Base-by-base conservation (phyloP, 2,113 vertebrate genomes). In the Cynoglossus semilaevis region DNA sequence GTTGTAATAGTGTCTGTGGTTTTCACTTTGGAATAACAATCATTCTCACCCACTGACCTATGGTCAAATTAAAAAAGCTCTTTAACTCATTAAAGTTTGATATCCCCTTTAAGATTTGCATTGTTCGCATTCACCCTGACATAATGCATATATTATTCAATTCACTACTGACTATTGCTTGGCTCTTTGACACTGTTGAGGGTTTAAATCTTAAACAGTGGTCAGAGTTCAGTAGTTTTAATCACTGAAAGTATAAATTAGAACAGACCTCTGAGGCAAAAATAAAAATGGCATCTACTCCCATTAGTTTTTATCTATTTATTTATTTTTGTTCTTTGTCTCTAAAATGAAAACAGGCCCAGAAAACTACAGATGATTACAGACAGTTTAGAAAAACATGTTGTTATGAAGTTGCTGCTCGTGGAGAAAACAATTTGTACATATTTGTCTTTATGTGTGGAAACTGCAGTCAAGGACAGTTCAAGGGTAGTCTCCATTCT, bases 401-500 rank as follows among this genome's bases (percentile, higher is more conserved):
- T 50, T 42, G 4, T 51, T 29, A 64, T 51, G 29, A 70, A 73
- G 38, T 53, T 60, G 51, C 54, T 55, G 18, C 15, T 42, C 47
- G 29, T 48, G 22, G 35, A 51, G 70, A n/a, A 53, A 59, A 67
- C 49, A 9, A 34, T 13, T 58, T 80, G 61, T 65, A 51, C 38
- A 63, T 61, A 74, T 76, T 66, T 51, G 64, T 67, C 54, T 1
- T 44, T 74, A 63, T 77, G 3, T 40, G 37, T 40, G 37, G 77
- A 67, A 70, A 68, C 76, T 14, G 69, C 78, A 77, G 74, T 81
- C 77, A 88, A 86, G 88, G 89, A 89, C 74, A 82, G 61, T 68
- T 82, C 70, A 86, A 88, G 85, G 82, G 73, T 67, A 74, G 52
- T 29, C 22, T 29, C 47, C 41, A 76, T 74, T 79, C 53, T 16